A percentile compares a stretch with the other conserved stretches of the same genome.
Evolutionary conservation across 2,113 vertebrate genomes (phyloP).

Genomic region (Ciconia stormi): DNA sequence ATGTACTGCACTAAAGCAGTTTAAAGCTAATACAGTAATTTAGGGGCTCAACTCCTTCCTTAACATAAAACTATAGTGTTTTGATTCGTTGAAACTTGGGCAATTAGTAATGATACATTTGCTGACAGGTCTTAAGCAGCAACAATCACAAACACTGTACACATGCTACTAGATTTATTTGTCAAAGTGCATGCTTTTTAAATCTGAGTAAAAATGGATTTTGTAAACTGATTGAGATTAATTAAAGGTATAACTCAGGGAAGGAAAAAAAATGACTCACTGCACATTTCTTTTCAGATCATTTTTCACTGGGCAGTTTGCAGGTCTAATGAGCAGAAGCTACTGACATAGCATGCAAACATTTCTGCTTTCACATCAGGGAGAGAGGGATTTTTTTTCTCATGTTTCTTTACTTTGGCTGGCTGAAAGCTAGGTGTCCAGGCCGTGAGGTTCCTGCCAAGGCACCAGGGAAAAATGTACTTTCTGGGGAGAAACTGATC

Average conservation of each 20-base stretch:
- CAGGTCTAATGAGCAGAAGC: conserved; percentile 31
- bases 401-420: conserved; percentile 27
- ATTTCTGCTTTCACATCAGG: background rate
- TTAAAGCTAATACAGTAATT: background rate
- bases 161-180: conserved; percentile 36
- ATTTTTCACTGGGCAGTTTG: conserved; percentile 55
- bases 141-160: background rate
- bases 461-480: background rate
- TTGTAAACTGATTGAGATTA: conserved; percentile 61
- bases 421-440: background rate
- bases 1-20: background rate
- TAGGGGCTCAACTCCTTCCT: background rate
- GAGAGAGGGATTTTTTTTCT: background rate
- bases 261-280: conserved; percentile 20
- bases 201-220: conserved; percentile 54
- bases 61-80: background rate
- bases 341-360: background rate
- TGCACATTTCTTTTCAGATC: conserved; percentile 54
- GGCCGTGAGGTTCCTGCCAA: background rate
- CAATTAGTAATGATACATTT: conserved; percentile 33
- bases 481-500: background rate
- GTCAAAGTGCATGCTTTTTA: conserved; percentile 14
- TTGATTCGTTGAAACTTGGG: background rate
- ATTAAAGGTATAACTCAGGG: conserved; percentile 50
- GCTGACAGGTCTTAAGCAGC: conserved; percentile 18